phyloP scores from a whole-genome alignment of 1,140 invertebrate species.

The Drosophila burlai region DNA sequence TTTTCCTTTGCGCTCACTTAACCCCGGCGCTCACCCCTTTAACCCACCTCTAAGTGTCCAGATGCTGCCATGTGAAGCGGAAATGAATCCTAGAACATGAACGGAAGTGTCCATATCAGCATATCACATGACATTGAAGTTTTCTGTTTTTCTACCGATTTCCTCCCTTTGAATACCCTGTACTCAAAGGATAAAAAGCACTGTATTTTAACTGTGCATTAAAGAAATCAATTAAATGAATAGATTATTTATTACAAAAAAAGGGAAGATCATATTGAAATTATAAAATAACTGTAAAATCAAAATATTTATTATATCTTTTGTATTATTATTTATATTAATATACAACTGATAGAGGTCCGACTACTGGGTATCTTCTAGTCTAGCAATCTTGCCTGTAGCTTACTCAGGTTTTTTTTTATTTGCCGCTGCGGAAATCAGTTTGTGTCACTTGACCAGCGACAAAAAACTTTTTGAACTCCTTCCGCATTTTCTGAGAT shows the following conservation, averaged over 20 bases:
- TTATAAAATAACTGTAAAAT: neutral
- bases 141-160: slow-evolving; percentile 15
- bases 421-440: slow-evolving; percentile 32
- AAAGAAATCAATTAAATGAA: neutral
- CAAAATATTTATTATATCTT: neutral
- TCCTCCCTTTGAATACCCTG: neutral
- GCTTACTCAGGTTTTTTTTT: neutral
- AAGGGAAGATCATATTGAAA: no score
- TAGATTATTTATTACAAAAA: no score
- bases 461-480: slow-evolving; percentile 17
- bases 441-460: slow-evolving; percentile 26
- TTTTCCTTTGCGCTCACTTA: slow-evolving; percentile 29
- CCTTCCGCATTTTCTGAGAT: neutral
- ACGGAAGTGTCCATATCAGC: slow-evolving; percentile 33
- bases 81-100: slow-evolving; percentile 46
- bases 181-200: neutral
- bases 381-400: neutral
- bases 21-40: slow-evolving; percentile 15
- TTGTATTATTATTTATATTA: neutral
- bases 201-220: neutral
- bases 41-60: slow-evolving; percentile 23
- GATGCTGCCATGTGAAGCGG: slow-evolving; percentile 50
- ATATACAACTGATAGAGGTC: neutral
- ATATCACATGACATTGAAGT: slow-evolving; percentile 39
- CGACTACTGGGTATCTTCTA: neutral